A percentile compares a stretch with the other conserved stretches of the same genome.
phyloP scores from a whole-genome alignment of 2,797 vertebrate species.

The Acanthurus leucopareius region DNA sequence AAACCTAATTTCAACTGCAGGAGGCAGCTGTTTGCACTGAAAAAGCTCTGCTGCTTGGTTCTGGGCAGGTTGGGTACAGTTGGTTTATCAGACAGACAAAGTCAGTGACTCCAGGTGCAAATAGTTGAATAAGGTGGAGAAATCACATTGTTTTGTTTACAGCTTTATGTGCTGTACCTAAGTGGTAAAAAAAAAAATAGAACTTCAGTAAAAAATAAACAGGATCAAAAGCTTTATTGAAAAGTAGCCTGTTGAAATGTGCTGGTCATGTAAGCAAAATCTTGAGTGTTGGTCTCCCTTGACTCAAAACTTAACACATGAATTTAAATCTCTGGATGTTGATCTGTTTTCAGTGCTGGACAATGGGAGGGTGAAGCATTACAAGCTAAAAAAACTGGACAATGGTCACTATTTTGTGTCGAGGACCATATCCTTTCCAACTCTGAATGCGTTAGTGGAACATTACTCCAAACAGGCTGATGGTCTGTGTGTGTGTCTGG shows the following conservation, averaged over 20 bases:
- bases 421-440: slow-evolving; percentile 80
- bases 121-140: background rate
- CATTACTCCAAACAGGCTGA: slow-evolving; percentile 86
- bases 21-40: background rate
- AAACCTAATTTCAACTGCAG: background rate
- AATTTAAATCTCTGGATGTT: background rate
- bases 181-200: too few species aligned
- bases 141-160: background rate
- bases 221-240: background rate
- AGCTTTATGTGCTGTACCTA: background rate
- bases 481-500: slow-evolving; percentile 90
- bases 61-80: too few species aligned
- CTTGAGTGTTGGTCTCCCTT: background rate
- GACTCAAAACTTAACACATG: too few species aligned
- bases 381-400: slow-evolving; percentile 87
- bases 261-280: background rate
- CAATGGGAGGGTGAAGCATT: slow-evolving; percentile 90
- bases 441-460: slow-evolving; percentile 87
- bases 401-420: slow-evolving; percentile 87
- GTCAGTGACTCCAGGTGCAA: background rate
- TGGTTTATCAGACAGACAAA: background rate
- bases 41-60: too few species aligned
- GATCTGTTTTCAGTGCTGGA: slow-evolving; percentile 88
- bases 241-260: background rate
- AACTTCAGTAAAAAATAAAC: too few species aligned